Conservation (phyloP, 2,113 vertebrate genomes). For the Actinemys pallida region DNA sequence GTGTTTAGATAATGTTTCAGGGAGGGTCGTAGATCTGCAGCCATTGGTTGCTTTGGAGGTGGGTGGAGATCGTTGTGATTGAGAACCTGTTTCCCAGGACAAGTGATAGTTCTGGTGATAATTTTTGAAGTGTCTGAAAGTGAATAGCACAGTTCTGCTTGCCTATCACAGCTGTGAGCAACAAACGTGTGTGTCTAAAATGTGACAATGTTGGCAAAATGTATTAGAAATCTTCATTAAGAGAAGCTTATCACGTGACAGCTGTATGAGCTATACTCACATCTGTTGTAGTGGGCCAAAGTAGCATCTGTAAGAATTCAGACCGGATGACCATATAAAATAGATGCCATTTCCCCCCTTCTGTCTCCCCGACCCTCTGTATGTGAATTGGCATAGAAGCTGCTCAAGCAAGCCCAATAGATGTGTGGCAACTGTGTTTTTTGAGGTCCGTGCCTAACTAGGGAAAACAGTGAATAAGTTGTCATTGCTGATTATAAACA, state of each 20-base stretch:
- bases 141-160: background rate
- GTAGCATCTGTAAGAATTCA: rapidly evolving
- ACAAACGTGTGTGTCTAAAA: background rate
- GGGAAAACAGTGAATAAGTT: background rate
- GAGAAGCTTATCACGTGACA: rapidly evolving
- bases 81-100: slow-evolving; percentile 71
- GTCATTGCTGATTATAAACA: rapidly evolving
- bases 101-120: slow-evolving; percentile 17
- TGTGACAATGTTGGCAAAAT: background rate
- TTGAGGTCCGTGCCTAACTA: background rate
- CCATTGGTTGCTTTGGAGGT: slow-evolving; percentile 85
- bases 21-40: slow-evolving; percentile 78
- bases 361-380: background rate
- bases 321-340: rapidly evolving
- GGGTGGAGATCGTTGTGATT: slow-evolving; percentile 83
- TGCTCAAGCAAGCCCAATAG: rapidly evolving
- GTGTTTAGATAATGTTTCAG: slow-evolving; percentile 78
- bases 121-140: background rate
- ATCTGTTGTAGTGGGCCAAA: rapidly evolving
- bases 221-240: background rate
- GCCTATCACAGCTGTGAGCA: background rate
- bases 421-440: rapidly evolving
- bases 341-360: background rate
- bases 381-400: background rate
- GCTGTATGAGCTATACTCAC: background rate